Evolutionary conservation across 2,113 vertebrate genomes (phyloP), one percentile per base, ranked within the genome.

Genomic region (Ceratotherium simum): DNA sequence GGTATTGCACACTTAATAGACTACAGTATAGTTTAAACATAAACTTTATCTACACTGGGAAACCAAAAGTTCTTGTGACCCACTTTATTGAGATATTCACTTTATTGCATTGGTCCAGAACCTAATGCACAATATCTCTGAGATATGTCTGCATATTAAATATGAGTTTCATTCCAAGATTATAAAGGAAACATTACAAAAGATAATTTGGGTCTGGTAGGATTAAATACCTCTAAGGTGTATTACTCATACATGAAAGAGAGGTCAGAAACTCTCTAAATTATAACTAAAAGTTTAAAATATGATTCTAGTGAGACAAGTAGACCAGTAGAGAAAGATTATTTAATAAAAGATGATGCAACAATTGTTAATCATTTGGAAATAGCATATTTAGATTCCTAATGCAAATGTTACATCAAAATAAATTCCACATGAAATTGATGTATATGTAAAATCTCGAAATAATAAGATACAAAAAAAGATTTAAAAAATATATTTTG

Each of bases 211-310:
- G 6, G 33, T 79, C 84, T 83, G 36, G 2, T 76, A 64, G 79
- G 69, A 91, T 79, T 79, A 51, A 87, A 87, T 64, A 25, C 8
- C 12, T 51, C 20, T 48, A 76, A 65, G 5, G 5, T 42, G 31
- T 64, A 39, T 82, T 56, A 78, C 4, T 21, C 8, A 33, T 58
- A 65, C 0, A 65, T 67, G 83, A 88, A 58, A 62, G 5, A 42
- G 27, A 51, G 25, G 25, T 42, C 8, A 78, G 25, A 81, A 94
- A 27, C 13, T 91, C 73, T 70, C 25, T 56, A 64, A 64, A 48
- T 78, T 87, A 56, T 82, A 91, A 82, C 36, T 31, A 93, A 79
- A 42, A 75, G 70, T 70, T 82, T 81, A 78, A 78, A 82, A 82
- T 87, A 72, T 27, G 11, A 70, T 91, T 78, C 31, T 58, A 82